Base-by-base conservation (phyloP, 2,113 vertebrate genomes). In the Pollimyrus isidori region DNA sequence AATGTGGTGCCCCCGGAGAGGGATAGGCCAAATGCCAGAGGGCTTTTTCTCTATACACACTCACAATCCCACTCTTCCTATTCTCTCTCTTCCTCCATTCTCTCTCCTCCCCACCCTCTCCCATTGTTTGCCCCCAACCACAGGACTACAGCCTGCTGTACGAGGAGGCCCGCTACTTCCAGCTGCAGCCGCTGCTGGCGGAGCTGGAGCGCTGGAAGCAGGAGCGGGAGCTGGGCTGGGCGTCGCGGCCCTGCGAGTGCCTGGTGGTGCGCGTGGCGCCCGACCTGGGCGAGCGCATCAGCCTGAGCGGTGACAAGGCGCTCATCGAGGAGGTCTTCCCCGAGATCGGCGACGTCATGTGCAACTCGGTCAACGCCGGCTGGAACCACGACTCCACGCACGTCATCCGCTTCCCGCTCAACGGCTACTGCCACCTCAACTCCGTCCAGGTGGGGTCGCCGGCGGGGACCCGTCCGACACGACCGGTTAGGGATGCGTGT, bases 371-470 rank as follows among this genome's bases (percentile, higher is more conserved):
- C 93, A 99, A 99, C 35, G 95, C 95, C 0, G 95, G 95, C 87
- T 96, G 95, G 95, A 96, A 96, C 93, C 95, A 96, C 90, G 98
- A 99, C 95, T 99, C 98, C 0, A 99, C 98, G 0, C 98, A 99
- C 1, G 98, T 99, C 95, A 99, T 99, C 95, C 96, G 98, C 85
- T 99, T 99, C 90, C 98, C 98, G 0, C 96, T 99, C 88, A 99
- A 99, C 0, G 98, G 98, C 88, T 99, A 99, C 95, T 99, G 98
- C 92, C 98, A 98, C 95, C 98, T 99, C 95, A 99, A 99, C 96
- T 99, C 98, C 89, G 98, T 99, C 91, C 98, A 99, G 98, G 98
- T 99, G 96, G 7, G 91, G 26, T 21, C 5, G 69, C n/a, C 13
- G 65, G 65, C 11, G 86, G 58, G 39, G 3, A 19, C 56, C 26